Conservation (phyloP, 2,113 vertebrate genomes). For the Casuarius casuarius region DNA sequence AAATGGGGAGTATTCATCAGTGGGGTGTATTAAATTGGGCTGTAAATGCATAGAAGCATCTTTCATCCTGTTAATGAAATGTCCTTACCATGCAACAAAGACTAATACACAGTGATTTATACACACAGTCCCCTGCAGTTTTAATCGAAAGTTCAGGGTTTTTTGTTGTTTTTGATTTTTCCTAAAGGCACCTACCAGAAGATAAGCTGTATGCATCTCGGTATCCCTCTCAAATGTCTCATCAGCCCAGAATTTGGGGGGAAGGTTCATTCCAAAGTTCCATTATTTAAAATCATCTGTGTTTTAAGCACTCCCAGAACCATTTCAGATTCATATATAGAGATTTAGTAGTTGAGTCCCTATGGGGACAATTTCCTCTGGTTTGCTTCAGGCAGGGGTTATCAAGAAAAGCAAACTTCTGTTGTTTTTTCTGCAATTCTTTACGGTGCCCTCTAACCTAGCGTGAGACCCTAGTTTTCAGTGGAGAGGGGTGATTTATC, state of each 20-base stretch:
- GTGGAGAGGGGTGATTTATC: background rate
- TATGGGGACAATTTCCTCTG: conserved; percentile 54
- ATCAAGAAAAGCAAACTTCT: conserved; percentile 61
- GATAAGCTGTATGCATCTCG: background rate
- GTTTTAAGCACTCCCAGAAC: conserved; percentile 54
- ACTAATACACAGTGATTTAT: conserved; percentile 64
- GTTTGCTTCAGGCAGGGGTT: conserved; percentile 56
- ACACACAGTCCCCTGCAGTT: conserved; percentile 49
- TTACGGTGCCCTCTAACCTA: background rate
- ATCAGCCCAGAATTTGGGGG: background rate
- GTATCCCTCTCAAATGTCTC: background rate
- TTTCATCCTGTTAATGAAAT: conserved; percentile 71
- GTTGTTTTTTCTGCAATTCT: conserved; percentile 47
- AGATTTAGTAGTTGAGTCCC: conserved; percentile 50
- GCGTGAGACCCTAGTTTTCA: conserved; percentile 1
- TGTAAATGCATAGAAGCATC: conserved; percentile 13
- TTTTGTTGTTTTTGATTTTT: background rate
- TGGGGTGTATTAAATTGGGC: conserved; percentile 64
- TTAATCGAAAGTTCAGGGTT: conserved; percentile 22
- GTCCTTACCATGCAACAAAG: conserved; percentile 52
- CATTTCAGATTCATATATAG: conserved; percentile 56
- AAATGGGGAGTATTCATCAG: conserved; percentile 67
- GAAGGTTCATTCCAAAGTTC: background rate
- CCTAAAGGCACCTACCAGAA: conserved; percentile 24
- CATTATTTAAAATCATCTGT: conserved; percentile 47